These are phyloP conservation scores for Cyphomyrus discorhynchus DNA, from an alignment of 2,113 vertebrate species.

Conservation along the genomic window DNA sequence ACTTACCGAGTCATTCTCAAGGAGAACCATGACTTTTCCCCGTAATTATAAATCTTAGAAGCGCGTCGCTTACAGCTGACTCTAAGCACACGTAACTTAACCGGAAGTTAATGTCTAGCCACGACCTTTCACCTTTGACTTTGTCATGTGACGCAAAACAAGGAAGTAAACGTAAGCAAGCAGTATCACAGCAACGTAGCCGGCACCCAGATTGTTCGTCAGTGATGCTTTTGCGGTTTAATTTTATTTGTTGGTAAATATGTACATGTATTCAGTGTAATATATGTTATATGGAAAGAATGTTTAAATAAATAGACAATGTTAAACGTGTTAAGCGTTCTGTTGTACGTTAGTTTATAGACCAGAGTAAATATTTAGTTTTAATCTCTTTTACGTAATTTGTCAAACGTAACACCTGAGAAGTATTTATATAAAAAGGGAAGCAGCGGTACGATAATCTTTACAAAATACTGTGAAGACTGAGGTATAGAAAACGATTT, in stretches of 20 bases:
- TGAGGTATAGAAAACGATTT: not conserved
- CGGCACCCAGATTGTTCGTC: not conserved
- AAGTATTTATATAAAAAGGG: not conserved
- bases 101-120: conserved; percentile 53
- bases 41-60: not conserved
- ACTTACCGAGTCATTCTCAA: conserved; percentile 70
- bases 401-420: not conserved
- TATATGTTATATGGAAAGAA: not conserved
- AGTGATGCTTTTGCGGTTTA: not conserved
- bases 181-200: not conserved
- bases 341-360: not conserved
- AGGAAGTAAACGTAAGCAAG: not conserved
- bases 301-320: not conserved
- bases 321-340: not conserved
- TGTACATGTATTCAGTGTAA: not conserved
- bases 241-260: not conserved
- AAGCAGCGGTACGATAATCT: not conserved
- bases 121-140: conserved; percentile 31
- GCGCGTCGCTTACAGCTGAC: not conserved
- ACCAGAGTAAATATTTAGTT: not conserved
- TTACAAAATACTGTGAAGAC: not conserved
- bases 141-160: conserved; percentile 7
- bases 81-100: conserved; percentile 28
- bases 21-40: conserved; percentile 56
- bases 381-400: not conserved